Base-by-base conservation (phyloP, 2,888 invertebrate genomes). In the Erebia palarica region DNA sequence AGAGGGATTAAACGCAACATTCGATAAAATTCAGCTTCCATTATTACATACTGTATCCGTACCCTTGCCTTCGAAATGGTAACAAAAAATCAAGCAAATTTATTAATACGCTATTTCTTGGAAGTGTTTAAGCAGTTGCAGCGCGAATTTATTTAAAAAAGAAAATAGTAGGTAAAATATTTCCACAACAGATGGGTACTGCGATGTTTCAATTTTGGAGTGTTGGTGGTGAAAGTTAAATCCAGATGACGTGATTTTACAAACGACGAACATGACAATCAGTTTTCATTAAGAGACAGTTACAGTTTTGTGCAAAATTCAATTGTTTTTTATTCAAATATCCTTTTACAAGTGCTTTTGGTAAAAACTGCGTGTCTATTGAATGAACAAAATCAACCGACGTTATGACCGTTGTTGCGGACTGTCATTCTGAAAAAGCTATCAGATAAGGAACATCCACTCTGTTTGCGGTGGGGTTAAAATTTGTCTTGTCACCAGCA, bases 41-140 rank as follows among this genome's bases (percentile, higher is more conserved):
- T 66, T 66, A 47, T 27, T 27, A 18, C 18, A 18, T 10, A 44
- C 60, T 11, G 13, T 57, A 58, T 53, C 65, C 65, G 27, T 58
- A 58, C 57, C 57, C 27, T 58, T 58, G 65, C 58, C 67, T 69
- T 69, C 53, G 8, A 72, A 72, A 73, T 49, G 65, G 16, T 18
- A 55, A 65, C 61, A 75, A 75, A 73, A 75, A 73, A 64, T 65
- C 61, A 16, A 65, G 58, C 60, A 57, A 72, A 71, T 70, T 65
- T 72, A 70, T 64, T 70, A 73, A 76, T 69, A 73, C 58, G 51
- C 57, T 66, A 65, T 72, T 80, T 80, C 80, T 75, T 58, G 75
- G 80, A 79, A 80, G 58, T 70, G 71, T 77, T 79, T 75, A 78
- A 75, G 73, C 70, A 74, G 73, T 69, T 73, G 74, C 76, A 77